Percentiles rank a stretch among this genome's conserved stretches.
These are phyloP conservation scores for Latrodectus hesperus DNA, from an alignment of 2,888 invertebrate species.

Conservation along the genomic window DNA sequence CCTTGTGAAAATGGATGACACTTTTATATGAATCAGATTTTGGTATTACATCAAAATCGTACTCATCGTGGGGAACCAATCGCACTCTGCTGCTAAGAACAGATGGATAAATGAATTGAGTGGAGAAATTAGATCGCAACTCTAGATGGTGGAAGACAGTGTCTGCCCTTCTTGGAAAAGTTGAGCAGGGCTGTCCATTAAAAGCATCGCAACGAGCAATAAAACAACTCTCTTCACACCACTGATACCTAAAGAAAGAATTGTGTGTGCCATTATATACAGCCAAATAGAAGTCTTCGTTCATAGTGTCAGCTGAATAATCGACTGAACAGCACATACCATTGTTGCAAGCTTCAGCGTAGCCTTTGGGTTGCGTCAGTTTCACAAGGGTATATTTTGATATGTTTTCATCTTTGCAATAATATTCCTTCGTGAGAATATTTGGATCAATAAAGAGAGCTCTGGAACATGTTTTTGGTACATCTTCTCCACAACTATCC, in stretches of 20 bases:
- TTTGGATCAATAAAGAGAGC: background rate
- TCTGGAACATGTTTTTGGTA: conserved; percentile 29
- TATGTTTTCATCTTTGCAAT: conserved; percentile 21
- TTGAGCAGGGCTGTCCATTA: conserved; percentile 1
- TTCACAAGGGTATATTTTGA: conserved; percentile 33
- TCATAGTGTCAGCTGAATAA: conserved; percentile 34
- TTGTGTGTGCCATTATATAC: conserved; percentile 43
- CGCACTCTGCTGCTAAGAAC: background rate
- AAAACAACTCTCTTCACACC: conserved; percentile 40
- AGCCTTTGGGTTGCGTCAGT: background rate
- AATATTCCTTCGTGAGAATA: conserved; percentile 9
- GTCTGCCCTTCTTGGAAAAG: conserved; percentile 12
- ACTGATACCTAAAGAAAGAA: background rate
- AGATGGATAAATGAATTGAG: conserved; percentile 29
- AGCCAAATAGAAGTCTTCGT: conserved; percentile 27
- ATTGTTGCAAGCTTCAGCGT: conserved; percentile 52
- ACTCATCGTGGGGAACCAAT: conserved; percentile 8
- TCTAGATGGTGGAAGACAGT: conserved; percentile 25
- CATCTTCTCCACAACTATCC: conserved; percentile 24
- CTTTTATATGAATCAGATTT: background rate
- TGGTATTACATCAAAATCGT: background rate
- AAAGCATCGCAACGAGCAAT: conserved; percentile 30
- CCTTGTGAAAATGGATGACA: conserved; percentile 7
- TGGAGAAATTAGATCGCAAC: conserved; percentile 30
- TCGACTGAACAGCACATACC: conserved; percentile 64